Base-by-base conservation (phyloP, 2,113 vertebrate genomes). In the Solea solea region DNA sequence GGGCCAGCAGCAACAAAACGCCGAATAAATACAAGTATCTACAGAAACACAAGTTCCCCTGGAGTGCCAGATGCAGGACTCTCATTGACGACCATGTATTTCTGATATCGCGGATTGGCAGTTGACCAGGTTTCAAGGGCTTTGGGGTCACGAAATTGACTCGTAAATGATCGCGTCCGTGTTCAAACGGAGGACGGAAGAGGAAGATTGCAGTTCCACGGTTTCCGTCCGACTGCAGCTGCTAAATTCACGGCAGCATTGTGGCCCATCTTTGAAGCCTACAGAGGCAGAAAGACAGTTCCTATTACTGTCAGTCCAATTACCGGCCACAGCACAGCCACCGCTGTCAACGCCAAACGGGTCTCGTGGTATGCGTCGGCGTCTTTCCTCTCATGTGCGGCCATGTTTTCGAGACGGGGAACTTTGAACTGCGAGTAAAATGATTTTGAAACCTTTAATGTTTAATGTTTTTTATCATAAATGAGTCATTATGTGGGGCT, bases 291-390 rank as follows among this genome's bases (percentile, higher is more conserved):
- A 85, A 65, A 91, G 86, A 89, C 84, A 90, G 88, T 83, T 88
- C 83, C 81, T 82, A 90, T 90, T 91, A 88, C 88, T 84, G 86
- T 88, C 90, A 90, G 75, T 76, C 86, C 86, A 88, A 90, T 91
- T 90, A 90, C 79, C 45, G 56, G 74, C 83, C 83, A 76, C 82
- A 83, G 86, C 61, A 49, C 81, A 86, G 79, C 83, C 84, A 80
- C 84, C 25, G 81, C 88, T 89, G 88, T 89, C 86, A 91, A 64
- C 81, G 63, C 85, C 71, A 48, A 25, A 42, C 76, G 10, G 80
- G 83, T 81, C 82, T 86, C 58, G n/a, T n/a, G 75, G 45, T 77
- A 74, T 65, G 81, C 34, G 67, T 69, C 73, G 60, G 72, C 76
- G 78, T 80, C 61, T 70, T 76, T 73, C 58, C 79, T 86, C 71